A percentile compares a stretch with the other conserved stretches of the same genome.
phyloP scores from a whole-genome alignment of 2,888 invertebrate genomes.

The Troides aeacus region DNA sequence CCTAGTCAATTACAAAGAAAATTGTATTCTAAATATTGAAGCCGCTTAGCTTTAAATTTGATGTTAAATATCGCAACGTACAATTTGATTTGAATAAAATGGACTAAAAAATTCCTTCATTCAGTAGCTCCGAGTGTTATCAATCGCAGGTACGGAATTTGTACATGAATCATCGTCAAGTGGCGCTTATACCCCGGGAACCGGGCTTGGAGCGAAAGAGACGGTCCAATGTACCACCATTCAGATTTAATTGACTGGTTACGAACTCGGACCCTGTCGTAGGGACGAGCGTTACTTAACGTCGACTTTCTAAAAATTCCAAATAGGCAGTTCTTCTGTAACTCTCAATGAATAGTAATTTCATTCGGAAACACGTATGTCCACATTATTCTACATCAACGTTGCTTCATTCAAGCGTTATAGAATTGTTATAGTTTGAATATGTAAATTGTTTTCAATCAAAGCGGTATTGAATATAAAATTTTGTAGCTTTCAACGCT shows the following conservation, averaged over 20 bases:
- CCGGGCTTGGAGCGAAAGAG: slow-evolving; percentile 68
- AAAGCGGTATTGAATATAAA: slow-evolving; percentile 3
- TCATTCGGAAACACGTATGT: slow-evolving; percentile 47
- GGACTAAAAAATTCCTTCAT: slow-evolving; percentile 69
- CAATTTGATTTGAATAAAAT: slow-evolving; percentile 39
- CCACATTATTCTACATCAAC: slow-evolving; percentile 19
- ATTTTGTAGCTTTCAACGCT: background rate
- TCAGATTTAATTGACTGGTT: slow-evolving; percentile 78
- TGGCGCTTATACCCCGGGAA: slow-evolving; percentile 72
- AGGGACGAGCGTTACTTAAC: slow-evolving; percentile 72
- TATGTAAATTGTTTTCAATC: slow-evolving; percentile 18
- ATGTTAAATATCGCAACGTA: slow-evolving; percentile 2
- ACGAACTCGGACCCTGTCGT: slow-evolving; percentile 73
- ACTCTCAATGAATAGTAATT: slow-evolving; percentile 55
- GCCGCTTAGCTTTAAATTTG: background rate
- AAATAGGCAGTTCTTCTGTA: slow-evolving; percentile 56
- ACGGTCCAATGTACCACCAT: slow-evolving; percentile 67
- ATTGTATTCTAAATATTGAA: background rate
- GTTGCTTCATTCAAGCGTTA: slow-evolving; percentile 21
- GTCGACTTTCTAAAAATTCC: slow-evolving; percentile 76
- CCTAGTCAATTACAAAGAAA: background rate
- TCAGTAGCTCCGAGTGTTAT: slow-evolving; percentile 74
- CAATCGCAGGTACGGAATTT: slow-evolving; percentile 76
- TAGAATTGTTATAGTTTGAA: slow-evolving; percentile 20
- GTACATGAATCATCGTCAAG: slow-evolving; percentile 77